Evolutionary conservation across 2,888 invertebrate species (phyloP), one percentile per base, ranked within the genome.

Genomic region (Andrena marginata): DNA sequence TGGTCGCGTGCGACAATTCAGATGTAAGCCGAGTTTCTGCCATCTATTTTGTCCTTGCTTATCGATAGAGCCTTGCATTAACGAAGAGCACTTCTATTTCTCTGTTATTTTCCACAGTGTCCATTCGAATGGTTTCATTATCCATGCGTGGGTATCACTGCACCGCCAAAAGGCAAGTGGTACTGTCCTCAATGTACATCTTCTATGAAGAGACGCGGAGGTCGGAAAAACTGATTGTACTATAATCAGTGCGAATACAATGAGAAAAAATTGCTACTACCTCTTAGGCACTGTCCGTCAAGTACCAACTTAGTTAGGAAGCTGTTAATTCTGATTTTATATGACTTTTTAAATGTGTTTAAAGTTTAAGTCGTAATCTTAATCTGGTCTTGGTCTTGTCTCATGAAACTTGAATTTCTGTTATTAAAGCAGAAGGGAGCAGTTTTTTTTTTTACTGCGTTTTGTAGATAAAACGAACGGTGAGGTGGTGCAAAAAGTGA

Each of bases 41-140:
- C 7, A 60, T 70, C 8, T 10, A 20, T 33, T 20, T 33, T 74
- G 10, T 65, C 29, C 35, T 26, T 35, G 10, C 10, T 2, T 54
- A 29, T 59, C 1, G 48, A 7, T 29, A 33, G 29, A 69, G n/a
- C 6, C 13, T 0, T 0, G 26, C 51, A 16, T n/a, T 23, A 67
- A 42, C 20, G 26, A 64, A 49, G 1, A 13, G 16, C 42, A 42
- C 42, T 42, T 42, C 29, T 33, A 72, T 35, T 84, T 85, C 77
- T 90, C 90, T 35, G 8, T 64, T 8, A 16, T 54, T 77, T 95
- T 80, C 79, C 74, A 16, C 95, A 98, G 97, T 99, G 99, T 94
- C 98, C 98, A 1, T 98, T 98, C 92, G 99, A 99, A 94, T 99
- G 99, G 99, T 99, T 99, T 95, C 99, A 99, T 95, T 99, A 99